A percentile compares a stretch with the other conserved stretches of the same genome.
phyloP scores from a whole-genome alignment of 2,113 vertebrate species.

The Clupea harengus region DNA sequence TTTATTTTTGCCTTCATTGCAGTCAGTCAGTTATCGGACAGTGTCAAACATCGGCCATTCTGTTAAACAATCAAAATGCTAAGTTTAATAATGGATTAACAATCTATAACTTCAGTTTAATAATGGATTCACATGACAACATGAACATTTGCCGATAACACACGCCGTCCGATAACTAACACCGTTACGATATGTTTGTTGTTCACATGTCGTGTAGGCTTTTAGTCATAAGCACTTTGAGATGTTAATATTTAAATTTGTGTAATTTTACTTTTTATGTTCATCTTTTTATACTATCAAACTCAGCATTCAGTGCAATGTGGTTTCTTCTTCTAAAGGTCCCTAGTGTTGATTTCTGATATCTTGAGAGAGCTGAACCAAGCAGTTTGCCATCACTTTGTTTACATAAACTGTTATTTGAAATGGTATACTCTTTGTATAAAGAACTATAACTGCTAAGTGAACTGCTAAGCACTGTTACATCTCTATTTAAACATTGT shows the following conservation, averaged over 20 bases:
- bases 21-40: too few relatives aligned
- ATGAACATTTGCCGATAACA: too few relatives aligned
- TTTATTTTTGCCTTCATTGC: background rate
- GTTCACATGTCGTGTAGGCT: background rate
- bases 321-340: background rate
- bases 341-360: background rate
- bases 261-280: background rate
- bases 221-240: background rate
- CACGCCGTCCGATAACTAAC: too few relatives aligned
- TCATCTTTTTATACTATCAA: background rate
- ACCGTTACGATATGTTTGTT: too few relatives aligned
- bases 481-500: background rate
- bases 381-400: background rate
- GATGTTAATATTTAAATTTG: background rate
- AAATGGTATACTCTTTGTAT: background rate
- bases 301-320: background rate
- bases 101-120: too few relatives aligned
- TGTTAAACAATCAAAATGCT: too few relatives aligned
- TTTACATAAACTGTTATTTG: conserved; percentile 1
- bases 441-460: background rate
- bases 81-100: too few relatives aligned
- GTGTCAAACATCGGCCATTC: too few relatives aligned
- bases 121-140: too few relatives aligned
- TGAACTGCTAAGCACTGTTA: background rate
- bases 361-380: background rate